Base-by-base conservation (phyloP, 2,888 invertebrate genomes). In the Drosophila mimetica region DNA sequence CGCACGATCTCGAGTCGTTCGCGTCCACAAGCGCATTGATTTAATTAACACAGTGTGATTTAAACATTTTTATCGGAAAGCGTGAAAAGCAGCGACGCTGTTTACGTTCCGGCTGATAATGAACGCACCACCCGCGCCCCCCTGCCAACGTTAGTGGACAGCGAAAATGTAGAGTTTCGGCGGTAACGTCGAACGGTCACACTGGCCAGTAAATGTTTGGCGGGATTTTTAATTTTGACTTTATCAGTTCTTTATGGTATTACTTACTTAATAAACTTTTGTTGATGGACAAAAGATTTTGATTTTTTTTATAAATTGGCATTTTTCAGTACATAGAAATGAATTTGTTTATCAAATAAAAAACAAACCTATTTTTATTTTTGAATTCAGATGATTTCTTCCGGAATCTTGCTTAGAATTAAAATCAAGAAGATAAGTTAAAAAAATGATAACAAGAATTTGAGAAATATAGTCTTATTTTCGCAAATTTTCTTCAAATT, bases 21-120 rank as follows among this genome's bases (percentile, higher is more conserved):
- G 75, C 79, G 76, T 76, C 66, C 63, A 86, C 85, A 75, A 79
- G 79, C 85, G 79, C 85, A 86, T 81, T 86, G 86, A 86, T 82
- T 82, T 83, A 82, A 83, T 83, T 83, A 83, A 86, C 86, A 83
- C 87, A 81, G 84, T 82, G 84, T 81, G 82, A 85, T 83, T 86
- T 83, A 83, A 82, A 84, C 85, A 83, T 81, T 86, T 86, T 83
- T 83, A 86, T 86, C 86, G 82, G 75, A 76, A 79, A 82, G 79
- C 79, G 79, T 77, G 79, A 82, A 85, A 82, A 80, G 74, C 66
- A 77, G 77, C 79, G 64, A 71, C 75, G 86, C 76, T 83, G 82
- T 83, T 83, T 83, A 86, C 87, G 85, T 86, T 83, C 81, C 80
- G 77, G 71, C 71, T 61, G 60, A 61, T 61, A 61, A 61, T 61